phyloP scores from a whole-genome alignment of 1,140 invertebrate species.

The Cotesia vestalis region DNA sequence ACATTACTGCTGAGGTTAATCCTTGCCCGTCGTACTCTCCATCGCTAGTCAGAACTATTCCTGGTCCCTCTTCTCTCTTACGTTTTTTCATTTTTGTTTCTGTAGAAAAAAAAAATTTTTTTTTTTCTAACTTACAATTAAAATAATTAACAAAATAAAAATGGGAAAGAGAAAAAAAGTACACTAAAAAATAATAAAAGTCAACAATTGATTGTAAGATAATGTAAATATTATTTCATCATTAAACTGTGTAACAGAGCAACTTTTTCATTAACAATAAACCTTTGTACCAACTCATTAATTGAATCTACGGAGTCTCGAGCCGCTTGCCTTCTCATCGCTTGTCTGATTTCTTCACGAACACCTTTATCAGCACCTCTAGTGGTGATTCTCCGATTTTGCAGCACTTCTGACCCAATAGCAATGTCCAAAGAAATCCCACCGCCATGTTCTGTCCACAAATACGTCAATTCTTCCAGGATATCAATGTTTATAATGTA shows the following conservation, averaged over 20 bases:
- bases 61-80: constrained; percentile 56
- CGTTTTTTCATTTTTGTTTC: constrained; percentile 61
- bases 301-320: constrained; percentile 79
- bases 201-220: background rate
- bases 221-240: constrained; percentile 45
- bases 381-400: constrained; percentile 80
- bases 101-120: constrained; percentile 14
- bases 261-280: constrained; percentile 79
- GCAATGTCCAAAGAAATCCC: constrained; percentile 80
- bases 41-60: constrained; percentile 56
- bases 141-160: too few species aligned
- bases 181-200: background rate
- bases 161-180: too few species aligned
- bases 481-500: constrained; percentile 91
- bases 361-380: constrained; percentile 92
- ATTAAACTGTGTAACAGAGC: constrained; percentile 72
- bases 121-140: too few species aligned
- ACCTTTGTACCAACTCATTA: constrained; percentile 79
- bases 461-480: constrained; percentile 86
- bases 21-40: constrained; percentile 60
- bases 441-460: constrained; percentile 84
- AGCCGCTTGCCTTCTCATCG: constrained; percentile 85
- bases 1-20: constrained; percentile 74
- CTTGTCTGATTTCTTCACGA: constrained; percentile 88
- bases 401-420: constrained; percentile 55